Evolutionary conservation across 2,113 vertebrate species (phyloP), one percentile per base, ranked within the genome.

Genomic region (Gallinago paraguaiae): DNA sequence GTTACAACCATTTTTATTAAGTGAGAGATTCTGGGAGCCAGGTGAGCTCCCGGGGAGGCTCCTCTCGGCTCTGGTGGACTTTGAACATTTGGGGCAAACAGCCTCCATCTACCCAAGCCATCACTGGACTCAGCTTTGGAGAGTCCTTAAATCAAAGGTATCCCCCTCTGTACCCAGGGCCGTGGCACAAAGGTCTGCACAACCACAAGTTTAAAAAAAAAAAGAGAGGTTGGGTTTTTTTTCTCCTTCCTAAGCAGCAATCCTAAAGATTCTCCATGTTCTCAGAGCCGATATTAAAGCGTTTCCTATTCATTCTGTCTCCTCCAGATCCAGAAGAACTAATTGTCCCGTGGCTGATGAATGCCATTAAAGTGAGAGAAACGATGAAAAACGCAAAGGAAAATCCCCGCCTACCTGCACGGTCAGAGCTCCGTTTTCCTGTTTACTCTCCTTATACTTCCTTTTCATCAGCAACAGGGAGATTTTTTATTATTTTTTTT

Each of bases 401-500:
- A 95, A 97, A 96, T 95, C 64, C 95, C 96, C 75, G 96, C 95
- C 96, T 95, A 96, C 97, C 97, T 97, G 93, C 94, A 74, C 93
- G 96, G 96, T 97, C 97, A 98, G 98, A 98, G 88, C 96, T 98
- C 97, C 86, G 67, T 91, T 98, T 99, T 99, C 99, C 99, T 99
- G 99, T 99, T 99, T 98, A 98, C 98, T 98, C 96, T 96, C 92
- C 96, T 97, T 95, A 93, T 97, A 98, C 97, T 99, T 99, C 98
- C 98, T 98, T 93, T 69, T 39, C 76, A 57, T 28, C 60, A 9
- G 20, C 41, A 53, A 75, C 9, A 19, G 37, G 45, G 56, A 23
- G 78, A 8, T 20, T 18, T 64, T 22, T 20, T 28, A 39, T 68
- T 24, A 48, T 45, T 41, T 46, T 30, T 63, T 31, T 31, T 69